A percentile compares a stretch with the other conserved stretches of the same genome.
phyloP scores from a whole-genome alignment of 2,113 vertebrate genomes.

The Panurus biarmicus region DNA sequence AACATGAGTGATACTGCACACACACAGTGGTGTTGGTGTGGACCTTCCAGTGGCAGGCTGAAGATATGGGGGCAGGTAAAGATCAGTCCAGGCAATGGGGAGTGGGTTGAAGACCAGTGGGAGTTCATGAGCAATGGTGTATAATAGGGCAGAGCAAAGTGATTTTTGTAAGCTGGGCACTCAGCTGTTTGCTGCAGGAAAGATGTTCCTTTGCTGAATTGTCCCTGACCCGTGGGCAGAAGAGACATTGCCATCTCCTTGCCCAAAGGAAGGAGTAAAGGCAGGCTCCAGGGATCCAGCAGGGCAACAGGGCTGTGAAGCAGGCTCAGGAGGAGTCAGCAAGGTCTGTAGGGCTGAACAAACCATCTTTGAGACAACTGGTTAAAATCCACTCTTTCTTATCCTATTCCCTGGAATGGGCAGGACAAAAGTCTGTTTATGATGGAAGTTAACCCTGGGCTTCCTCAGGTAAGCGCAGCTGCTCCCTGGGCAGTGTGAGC shows the following conservation, averaged over 20 bases:
- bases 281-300: not conserved
- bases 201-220: not conserved
- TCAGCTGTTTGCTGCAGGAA: not conserved
- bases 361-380: rapidly evolving
- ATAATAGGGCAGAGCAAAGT: not conserved
- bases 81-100: not conserved
- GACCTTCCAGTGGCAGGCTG: no score
- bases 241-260: not conserved
- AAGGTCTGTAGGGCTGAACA: not conserved
- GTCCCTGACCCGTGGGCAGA: not conserved
- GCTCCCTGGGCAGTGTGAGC: not conserved
- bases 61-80: not conserved
- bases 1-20: rapidly evolving
- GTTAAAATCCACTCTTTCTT: not conserved
- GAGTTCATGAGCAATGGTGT: not conserved
- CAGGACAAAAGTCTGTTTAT: not conserved
- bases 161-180: not conserved
- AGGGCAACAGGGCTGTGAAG: rapidly evolving
- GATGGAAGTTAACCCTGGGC: not conserved
- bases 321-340: not conserved
- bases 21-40: rapidly evolving
- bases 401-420: not conserved
- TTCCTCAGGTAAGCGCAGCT: not conserved
- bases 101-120: not conserved
- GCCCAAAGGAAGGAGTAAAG: not conserved